Base-by-base conservation (phyloP, 2,888 invertebrate genomes). In the Callimorpha dominula region DNA sequence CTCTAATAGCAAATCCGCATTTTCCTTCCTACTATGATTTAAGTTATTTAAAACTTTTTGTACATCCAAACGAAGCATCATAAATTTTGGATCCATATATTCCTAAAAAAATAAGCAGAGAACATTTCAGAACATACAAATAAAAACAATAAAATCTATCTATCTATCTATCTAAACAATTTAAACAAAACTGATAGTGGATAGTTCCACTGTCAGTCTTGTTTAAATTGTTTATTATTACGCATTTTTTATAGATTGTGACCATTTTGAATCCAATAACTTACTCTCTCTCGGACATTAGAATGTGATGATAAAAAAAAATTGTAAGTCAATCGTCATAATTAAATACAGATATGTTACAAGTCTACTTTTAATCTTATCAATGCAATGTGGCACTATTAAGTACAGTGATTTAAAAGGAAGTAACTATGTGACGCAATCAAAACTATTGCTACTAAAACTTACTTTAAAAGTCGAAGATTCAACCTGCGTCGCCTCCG, bases 51-150 rank as follows among this genome's bases (percentile, higher is more conserved):
- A 87, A 0, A 95, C 95, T 85, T 92, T 92, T 79, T 96, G 94
- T 4, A 96, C 94, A 80, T 96, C 96, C 65, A 96, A 82, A 54
- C 95, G 91, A 20, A 96, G 82, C 93, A 95, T 94, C 93, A 94
- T 94, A 70, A 96, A 92, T 84, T 94, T 96, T 14, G 96, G 96
- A 81, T 96, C 96, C 91, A 94, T 90, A 68, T 92, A 93, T 77
- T 95, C 94, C 95, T 96, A 85, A 68, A 92, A 92, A 42, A 15
- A n/a, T 31, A 31, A 31, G 31, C 31, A 31, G 31, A 31, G 31
- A 31, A 31, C 31, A 31, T 31, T 31, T 31, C 31, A 31, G 31
- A 31, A 31, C 31, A 31, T 31, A 31, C 31, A 31, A 31, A 31
- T 31, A 31, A 31, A n/a, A 31, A 31, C 31, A 31, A 31, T 31